Evolutionary conservation across 2,797 vertebrate genomes (phyloP), one percentile per base, ranked within the genome.

Genomic region (Buceros bicornis): DNA sequence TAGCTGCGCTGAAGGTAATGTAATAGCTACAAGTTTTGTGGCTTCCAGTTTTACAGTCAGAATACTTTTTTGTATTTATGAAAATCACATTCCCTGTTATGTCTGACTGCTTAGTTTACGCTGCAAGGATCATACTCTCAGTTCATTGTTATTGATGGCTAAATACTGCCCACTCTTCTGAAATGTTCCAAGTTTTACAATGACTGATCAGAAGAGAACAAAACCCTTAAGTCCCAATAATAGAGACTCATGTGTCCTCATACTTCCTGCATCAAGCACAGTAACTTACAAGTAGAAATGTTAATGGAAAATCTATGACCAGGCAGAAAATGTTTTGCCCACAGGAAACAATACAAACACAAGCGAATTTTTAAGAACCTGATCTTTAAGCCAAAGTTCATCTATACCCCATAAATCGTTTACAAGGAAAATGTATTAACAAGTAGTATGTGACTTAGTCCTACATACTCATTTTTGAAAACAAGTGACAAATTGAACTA

Each of bases 31-130:
- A 91, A 66, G 65, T 77, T 93, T 72, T 72, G 26, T 73, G 17
- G 47, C 37, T 90, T 94, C 26, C 56, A 87, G 51, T 77, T 92
- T 82, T 84, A 60, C 10, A 72, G 43, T 48, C 48, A 29, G 66
- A 92, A 71, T 15, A 56, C 48, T 82, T 45, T 10, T 47, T 83
- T 90, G 84, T 76, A 78, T 84, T 91, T 84, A 82, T 16, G 53
- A 93, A 92, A 92, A 94, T 85, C 73, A 61, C 33, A 82, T 43
- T 93, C 51, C 35, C 54, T 69, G 31, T 87, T 87, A 71, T 9
- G 33, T 85, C 57, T 80, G 51, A 92, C 37, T 13, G 18, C 12
- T 91, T 77, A 28, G 33, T 74, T 92, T 71, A 65, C 18, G 24
- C 60, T 45, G 48, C 67, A 78, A 92, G 33, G 16, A 83, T 83